Percentiles rank a stretch among this genome's conserved stretches.
phyloP scores from a whole-genome alignment of 2,888 invertebrate genomes.

The Drosophila rellima region DNA sequence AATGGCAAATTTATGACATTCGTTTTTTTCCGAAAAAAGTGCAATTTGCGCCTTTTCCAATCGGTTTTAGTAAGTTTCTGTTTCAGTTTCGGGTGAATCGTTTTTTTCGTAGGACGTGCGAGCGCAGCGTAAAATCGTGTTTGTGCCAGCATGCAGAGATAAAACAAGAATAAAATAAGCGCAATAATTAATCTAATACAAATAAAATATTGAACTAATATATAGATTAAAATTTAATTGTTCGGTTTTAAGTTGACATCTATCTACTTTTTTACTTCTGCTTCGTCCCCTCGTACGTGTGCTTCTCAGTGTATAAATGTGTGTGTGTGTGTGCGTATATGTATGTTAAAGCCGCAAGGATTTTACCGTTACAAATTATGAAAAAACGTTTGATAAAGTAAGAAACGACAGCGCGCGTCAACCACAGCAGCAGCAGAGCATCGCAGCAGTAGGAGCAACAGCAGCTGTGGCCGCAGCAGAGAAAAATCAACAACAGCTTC shows the following conservation, averaged over 20 bases:
- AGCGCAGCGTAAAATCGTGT: slow-evolving; percentile 3
- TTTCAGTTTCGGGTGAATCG: slow-evolving; percentile 55
- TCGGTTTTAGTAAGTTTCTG: slow-evolving; percentile 17
- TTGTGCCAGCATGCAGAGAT: slow-evolving; percentile 12
- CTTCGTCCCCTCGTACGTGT: neutral
- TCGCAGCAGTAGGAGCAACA: slow-evolving; percentile 25
- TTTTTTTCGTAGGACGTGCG: slow-evolving; percentile 30
- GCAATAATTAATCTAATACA: slow-evolving; percentile 9
- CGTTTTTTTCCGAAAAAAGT: slow-evolving; percentile 25
- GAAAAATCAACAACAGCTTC: slow-evolving; percentile 24
- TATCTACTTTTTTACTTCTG: neutral
- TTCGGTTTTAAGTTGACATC: slow-evolving; percentile 1
- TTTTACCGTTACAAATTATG: slow-evolving; percentile 58
- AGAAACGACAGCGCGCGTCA: slow-evolving; percentile 18
- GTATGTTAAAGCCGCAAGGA: slow-evolving; percentile 31
- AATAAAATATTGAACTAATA: slow-evolving; percentile 9
- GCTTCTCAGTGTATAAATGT: slow-evolving; percentile 12
- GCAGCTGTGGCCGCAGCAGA: slow-evolving; percentile 10
- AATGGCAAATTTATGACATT: slow-evolving; percentile 13
- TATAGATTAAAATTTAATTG: neutral
- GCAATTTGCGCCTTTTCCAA: neutral
- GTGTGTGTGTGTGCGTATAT: slow-evolving; percentile 17
- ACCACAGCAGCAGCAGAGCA: slow-evolving; percentile 34
- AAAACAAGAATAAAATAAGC: slow-evolving; percentile 28
- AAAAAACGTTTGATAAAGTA: slow-evolving; percentile 23